phyloP scores from a whole-genome alignment of 1,140 invertebrate genomes.

The Palaemon carinicauda region DNA sequence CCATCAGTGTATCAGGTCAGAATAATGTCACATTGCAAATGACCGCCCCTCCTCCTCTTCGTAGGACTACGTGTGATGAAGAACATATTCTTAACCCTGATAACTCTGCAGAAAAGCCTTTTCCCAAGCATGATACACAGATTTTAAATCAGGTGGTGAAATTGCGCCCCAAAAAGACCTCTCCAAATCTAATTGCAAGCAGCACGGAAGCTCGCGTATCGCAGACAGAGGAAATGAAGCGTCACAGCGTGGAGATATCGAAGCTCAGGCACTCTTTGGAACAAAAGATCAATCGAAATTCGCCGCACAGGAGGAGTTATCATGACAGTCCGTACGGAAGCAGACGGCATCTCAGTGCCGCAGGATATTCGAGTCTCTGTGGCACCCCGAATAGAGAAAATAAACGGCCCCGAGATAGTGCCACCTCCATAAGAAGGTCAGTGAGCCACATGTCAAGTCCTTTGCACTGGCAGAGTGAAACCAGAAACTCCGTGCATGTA shows the following conservation, averaged over 20 bases:
- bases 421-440: background rate
- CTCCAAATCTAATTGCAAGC: background rate
- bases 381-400: background rate
- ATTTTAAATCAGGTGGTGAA: background rate
- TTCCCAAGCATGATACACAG: background rate
- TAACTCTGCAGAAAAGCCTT: too few relatives aligned
- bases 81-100: too few relatives aligned
- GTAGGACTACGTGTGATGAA: too few relatives aligned
- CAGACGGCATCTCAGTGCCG: background rate
- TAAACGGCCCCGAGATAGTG: background rate
- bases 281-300: background rate
- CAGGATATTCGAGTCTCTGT: background rate
- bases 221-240: background rate
- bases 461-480: background rate
- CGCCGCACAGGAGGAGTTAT: background rate
- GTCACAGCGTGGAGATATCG: constrained; percentile 21
- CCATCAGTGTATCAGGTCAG: too few relatives aligned
- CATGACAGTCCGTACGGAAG: background rate
- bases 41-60: too few relatives aligned
- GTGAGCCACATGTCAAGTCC: background rate
- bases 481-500: background rate
- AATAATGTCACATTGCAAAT: too few relatives aligned
- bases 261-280: background rate
- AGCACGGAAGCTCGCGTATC: background rate
- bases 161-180: background rate